Percentiles rank a stretch among this genome's conserved stretches.
phyloP scores from a whole-genome alignment of 53 echinoderm and acorn worm species.

The Temnopleurus reevesii region DNA sequence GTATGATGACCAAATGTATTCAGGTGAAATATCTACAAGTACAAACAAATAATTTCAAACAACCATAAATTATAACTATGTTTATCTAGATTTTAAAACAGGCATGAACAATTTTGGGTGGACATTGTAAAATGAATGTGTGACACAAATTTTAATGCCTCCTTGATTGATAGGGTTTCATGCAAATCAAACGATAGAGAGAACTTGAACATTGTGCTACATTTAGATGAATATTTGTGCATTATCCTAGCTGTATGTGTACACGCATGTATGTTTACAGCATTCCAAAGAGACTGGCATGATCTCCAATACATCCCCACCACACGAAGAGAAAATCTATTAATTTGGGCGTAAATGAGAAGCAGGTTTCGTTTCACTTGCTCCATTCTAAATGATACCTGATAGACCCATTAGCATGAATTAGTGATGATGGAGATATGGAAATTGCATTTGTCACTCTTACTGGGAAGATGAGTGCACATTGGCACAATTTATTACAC shows the following conservation, averaged over 20 bases:
- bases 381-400: constrained; percentile 47
- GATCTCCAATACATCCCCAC: not conserved
- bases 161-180: too few relatives aligned
- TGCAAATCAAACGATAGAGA: too few relatives aligned
- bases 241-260: not conserved
- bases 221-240: not conserved
- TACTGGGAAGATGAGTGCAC: not conserved
- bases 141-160: too few relatives aligned
- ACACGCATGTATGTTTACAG: not conserved
- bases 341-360: constrained; percentile 34
- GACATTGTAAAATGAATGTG: too few relatives aligned
- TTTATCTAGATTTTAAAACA: too few relatives aligned
- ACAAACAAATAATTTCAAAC: too few relatives aligned
- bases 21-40: too few relatives aligned
- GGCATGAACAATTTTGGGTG: too few relatives aligned
- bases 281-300: not conserved
- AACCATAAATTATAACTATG: too few relatives aligned
- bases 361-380: constrained; percentile 33
- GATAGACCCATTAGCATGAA: constrained; percentile 52
- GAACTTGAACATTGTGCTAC: too few relatives aligned
- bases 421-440: constrained; percentile 50
- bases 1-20: too few relatives aligned
- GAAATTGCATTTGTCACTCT: constrained; percentile 44
- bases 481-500: constrained; percentile 21
- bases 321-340: not conserved